phyloP scores from a whole-genome alignment of 2,797 vertebrate genomes.

The Hippopotamyrus pictus region DNA sequence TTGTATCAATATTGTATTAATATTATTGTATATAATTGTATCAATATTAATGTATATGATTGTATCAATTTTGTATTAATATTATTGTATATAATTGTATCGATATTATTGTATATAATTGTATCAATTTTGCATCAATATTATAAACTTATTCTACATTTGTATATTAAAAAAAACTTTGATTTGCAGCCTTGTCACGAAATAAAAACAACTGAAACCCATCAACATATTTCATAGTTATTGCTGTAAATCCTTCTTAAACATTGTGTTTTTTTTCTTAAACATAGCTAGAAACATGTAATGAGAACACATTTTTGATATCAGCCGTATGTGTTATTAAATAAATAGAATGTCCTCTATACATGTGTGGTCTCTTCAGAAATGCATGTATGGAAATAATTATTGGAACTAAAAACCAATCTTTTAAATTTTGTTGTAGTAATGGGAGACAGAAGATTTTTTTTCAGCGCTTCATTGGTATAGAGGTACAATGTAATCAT shows the following conservation, averaged over 20 bases:
- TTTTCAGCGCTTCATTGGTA: background rate
- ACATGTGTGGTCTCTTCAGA: conserved; percentile 22
- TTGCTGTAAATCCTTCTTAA: background rate
- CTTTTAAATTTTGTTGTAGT: conserved; percentile 16
- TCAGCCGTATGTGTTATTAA: conserved; percentile 20
- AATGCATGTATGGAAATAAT: conserved; percentile 20
- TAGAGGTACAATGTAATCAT: background rate
- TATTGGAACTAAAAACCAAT: conserved; percentile 21
- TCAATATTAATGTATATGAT: background rate
- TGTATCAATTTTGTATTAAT: background rate
- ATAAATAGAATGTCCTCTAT: conserved; percentile 27
- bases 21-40: background rate
- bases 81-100: too few relatives aligned
- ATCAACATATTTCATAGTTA: background rate
- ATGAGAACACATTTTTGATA: conserved; percentile 18
- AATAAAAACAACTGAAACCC: background rate
- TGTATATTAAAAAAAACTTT: background rate
- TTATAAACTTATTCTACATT: background rate
- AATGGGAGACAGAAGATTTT: background rate
- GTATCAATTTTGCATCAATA: too few relatives aligned
- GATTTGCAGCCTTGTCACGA: background rate
- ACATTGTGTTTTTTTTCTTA: conserved; percentile 14
- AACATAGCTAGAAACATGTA: conserved; percentile 1
- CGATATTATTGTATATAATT: background rate
- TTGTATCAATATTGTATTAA: background rate